A percentile compares a stretch with the other conserved stretches of the same genome.
Evolutionary conservation across 2,888 invertebrate species (phyloP).

Genomic region (Synanthedon myopaeformis): DNA sequence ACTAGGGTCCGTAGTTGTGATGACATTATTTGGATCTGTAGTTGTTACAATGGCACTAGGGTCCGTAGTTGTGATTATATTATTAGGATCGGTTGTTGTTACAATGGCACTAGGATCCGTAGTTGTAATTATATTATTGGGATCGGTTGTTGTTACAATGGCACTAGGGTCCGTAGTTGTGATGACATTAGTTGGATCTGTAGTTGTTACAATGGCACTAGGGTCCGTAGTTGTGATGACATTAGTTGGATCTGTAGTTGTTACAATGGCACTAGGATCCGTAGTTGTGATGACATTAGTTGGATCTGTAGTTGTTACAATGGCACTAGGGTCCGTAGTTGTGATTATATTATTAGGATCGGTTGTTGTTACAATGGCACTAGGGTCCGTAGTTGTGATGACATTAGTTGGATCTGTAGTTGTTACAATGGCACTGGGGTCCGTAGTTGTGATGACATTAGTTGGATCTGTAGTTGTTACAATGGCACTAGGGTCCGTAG

Average conservation of each 20-base stretch:
- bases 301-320: conserved; percentile 1
- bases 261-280: not conserved
- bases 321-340: conserved; percentile 3
- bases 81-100: not conserved
- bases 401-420: not conserved
- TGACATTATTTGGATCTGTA: not conserved
- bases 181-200: not conserved
- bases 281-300: conserved; percentile 2
- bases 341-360: conserved; percentile 1
- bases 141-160: too few relatives aligned
- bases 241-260: not conserved
- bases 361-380: conserved; percentile 1
- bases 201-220: not conserved
- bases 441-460: conserved; percentile 1
- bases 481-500: conserved; percentile 2
- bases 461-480: conserved; percentile 1
- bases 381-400: conserved; percentile 3
- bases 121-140: not conserved
- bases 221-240: conserved; percentile 2
- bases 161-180: not conserved
- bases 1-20: not conserved
- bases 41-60: conserved; percentile 1
- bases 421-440: conserved; percentile 1
- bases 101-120: not conserved
- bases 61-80: conserved; percentile 2